These are phyloP conservation scores for Sarcophaga peregrina DNA, from an alignment of 1,140 invertebrate species.

Conservation along the genomic window DNA sequence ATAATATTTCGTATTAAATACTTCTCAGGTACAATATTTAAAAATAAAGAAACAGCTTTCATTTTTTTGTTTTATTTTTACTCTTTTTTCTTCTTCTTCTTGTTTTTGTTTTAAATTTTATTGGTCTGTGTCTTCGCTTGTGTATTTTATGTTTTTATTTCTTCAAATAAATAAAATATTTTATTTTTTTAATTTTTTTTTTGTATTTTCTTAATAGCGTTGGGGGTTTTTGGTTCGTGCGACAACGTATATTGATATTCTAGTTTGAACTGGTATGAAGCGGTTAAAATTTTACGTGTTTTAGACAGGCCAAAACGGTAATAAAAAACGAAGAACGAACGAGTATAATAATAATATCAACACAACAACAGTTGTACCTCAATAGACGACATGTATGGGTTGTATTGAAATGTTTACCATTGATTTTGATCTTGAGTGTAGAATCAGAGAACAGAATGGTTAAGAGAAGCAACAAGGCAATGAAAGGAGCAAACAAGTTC, in stretches of 20 bases:
- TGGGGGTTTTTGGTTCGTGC: background rate
- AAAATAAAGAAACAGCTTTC: background rate
- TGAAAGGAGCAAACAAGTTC: too few relatives aligned
- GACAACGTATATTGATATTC: background rate
- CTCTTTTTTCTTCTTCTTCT: background rate
- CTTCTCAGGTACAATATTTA: too few relatives aligned
- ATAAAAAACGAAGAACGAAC: background rate
- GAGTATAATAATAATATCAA: too few relatives aligned
- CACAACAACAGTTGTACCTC: too few relatives aligned
- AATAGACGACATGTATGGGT: too few relatives aligned
- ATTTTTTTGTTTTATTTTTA: background rate
- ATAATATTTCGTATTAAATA: too few relatives aligned
- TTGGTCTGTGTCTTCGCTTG: too few relatives aligned
- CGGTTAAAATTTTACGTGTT: conserved; percentile 1
- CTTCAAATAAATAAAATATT: background rate
- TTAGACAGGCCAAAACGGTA: background rate
- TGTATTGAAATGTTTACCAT: too few relatives aligned
- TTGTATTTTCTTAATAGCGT: background rate
- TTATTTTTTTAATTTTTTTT: background rate
- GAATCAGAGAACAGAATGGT: too few relatives aligned
- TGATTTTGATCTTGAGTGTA: too few relatives aligned
- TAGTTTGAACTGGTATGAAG: conserved; percentile 4
- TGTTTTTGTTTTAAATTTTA: background rate
- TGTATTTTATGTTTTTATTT: too few relatives aligned
- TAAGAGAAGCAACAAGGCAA: too few relatives aligned